Conservation (phyloP, 2,797 vertebrate species). For the Phoxinus dragarum region DNA sequence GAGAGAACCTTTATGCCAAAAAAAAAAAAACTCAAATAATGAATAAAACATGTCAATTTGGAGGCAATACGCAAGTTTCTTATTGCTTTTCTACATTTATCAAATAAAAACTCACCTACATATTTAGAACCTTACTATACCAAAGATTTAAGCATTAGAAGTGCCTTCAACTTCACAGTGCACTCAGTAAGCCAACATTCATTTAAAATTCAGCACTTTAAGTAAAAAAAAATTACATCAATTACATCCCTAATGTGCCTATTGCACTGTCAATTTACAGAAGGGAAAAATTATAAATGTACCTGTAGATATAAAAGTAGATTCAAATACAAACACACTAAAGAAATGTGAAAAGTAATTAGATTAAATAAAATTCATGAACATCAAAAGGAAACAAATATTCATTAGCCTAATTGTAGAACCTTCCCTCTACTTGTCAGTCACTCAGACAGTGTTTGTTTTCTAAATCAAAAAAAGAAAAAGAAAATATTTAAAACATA, state of each 20-base stretch:
- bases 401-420: neutral
- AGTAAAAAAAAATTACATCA: neutral
- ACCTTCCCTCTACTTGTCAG: neutral
- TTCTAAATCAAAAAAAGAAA: constrained; percentile 7
- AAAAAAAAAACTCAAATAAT: constrained; percentile 10
- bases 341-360: neutral
- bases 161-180: neutral
- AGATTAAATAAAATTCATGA: neutral
- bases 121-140: neutral
- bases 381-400: neutral
- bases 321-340: neutral
- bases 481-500: neutral
- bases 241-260: neutral
- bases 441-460: constrained; percentile 12
- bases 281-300: too few relatives aligned
- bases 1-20: neutral
- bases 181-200: neutral
- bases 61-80: neutral
- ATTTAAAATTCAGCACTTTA: neutral
- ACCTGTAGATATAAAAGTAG: neutral
- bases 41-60: constrained; percentile 17
- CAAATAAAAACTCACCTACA: neutral
- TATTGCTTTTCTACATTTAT: neutral
- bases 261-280: neutral
- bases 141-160: neutral